Conservation (phyloP, 1,140 invertebrate species). For the Hypsibius dujardini region DNA sequence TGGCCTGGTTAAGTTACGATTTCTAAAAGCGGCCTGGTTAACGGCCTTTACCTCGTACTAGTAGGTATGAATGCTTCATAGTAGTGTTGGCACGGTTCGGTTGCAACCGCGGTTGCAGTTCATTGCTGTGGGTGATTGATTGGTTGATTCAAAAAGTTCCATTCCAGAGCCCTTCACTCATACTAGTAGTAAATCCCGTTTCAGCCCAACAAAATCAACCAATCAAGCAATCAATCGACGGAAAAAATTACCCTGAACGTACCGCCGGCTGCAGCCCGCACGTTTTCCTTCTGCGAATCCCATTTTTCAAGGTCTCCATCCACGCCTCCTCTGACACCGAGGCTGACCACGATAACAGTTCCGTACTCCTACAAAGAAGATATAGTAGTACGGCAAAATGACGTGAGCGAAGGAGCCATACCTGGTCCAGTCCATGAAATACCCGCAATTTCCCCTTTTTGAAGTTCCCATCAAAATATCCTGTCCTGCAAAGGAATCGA, state of each 20-base stretch:
- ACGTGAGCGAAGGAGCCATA: background rate
- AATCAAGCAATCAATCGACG: background rate
- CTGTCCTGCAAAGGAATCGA: background rate
- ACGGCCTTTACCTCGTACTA: no score
- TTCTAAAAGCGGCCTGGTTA: no score
- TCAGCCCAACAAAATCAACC: background rate
- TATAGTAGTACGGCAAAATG: conserved; percentile 15
- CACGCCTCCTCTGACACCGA: conserved; percentile 44
- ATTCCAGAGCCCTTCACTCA: background rate
- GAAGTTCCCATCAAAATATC: conserved; percentile 26
- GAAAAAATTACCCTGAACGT: conserved; percentile 29
- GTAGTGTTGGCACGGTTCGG: no score
- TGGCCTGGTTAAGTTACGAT: no score
- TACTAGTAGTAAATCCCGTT: background rate
- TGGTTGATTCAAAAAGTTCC: no score
- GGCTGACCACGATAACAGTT: conserved; percentile 49
- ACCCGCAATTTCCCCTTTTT: conserved; percentile 44
- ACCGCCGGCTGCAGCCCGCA: conserved; percentile 50
- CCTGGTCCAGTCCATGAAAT: conserved; percentile 43
- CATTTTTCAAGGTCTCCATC: conserved; percentile 48
- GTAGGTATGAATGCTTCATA: no score
- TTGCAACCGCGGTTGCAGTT: no score
- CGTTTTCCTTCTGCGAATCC: conserved; percentile 48
- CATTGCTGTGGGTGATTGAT: no score
- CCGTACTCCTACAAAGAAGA: conserved; percentile 35